Percentiles rank a stretch among this genome's conserved stretches.
Evolutionary conservation across 2,888 invertebrate species (phyloP).

Genomic region (Epsilonema sp.): DNA sequence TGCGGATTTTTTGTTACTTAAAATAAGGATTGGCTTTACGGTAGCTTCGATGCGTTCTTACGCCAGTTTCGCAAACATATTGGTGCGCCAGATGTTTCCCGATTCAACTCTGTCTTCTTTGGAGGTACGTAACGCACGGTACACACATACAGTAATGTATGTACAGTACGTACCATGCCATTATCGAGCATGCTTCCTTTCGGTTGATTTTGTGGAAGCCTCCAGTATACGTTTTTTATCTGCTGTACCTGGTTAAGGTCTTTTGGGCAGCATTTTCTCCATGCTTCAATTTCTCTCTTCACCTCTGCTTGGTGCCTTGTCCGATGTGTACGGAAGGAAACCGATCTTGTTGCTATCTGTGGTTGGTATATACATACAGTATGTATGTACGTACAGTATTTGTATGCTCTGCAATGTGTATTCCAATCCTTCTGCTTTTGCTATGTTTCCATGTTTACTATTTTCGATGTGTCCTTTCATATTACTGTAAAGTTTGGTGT

Average conservation of each 20-base stretch:
- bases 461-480: too few relatives aligned
- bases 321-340: slow-evolving; percentile 81
- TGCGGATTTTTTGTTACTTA: too few relatives aligned
- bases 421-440: too few relatives aligned
- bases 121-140: slow-evolving; percentile 56
- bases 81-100: slow-evolving; percentile 54
- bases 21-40: too few relatives aligned
- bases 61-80: slow-evolving; percentile 48
- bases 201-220: background rate
- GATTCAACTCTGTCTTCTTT: slow-evolving; percentile 67
- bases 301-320: slow-evolving; percentile 77
- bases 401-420: too few relatives aligned
- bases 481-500: too few relatives aligned
- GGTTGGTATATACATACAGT: slow-evolving; percentile 38
- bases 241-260: slow-evolving; percentile 37
- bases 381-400: slow-evolving; percentile 21
- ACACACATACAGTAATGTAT: too few relatives aligned
- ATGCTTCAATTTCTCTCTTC: slow-evolving; percentile 82
- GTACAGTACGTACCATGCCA: background rate
- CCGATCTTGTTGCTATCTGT: slow-evolving; percentile 61
- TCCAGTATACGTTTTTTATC: background rate
- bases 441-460: too few relatives aligned
- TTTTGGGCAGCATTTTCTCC: slow-evolving; percentile 84
- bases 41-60: too few relatives aligned
- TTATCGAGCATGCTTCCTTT: too few relatives aligned